Evolutionary conservation across 1,140 invertebrate genomes (phyloP), one percentile per base, ranked within the genome.

Genomic region (Drosophila mayri): DNA sequence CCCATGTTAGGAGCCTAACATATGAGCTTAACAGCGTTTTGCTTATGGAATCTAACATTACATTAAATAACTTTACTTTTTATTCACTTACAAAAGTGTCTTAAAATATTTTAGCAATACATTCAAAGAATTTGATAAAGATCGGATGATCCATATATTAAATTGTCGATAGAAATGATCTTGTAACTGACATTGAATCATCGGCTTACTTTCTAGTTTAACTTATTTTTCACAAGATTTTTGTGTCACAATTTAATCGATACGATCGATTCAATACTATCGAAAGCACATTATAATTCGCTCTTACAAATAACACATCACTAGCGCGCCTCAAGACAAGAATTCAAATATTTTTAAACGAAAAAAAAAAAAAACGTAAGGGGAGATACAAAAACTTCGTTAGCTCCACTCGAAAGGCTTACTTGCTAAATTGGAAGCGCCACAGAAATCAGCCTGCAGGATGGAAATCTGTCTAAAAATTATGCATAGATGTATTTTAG

Each of bases 341-440:
- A 54, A 37, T 37, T 37, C 0, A 3, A 16, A 16, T 11, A 6
- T 54, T 22, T 52, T 8, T 4, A 50, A 49, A 3, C 20, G 2
- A 16, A 30, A 52, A 55, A 22, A 16, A 38, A 55, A 55, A 7
- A n/a, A 55, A 5, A n/a, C n/a, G 20, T 32, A 54, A 38, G 16
- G 18, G 18, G 18, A 8, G 7, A 2, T 16, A 16, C 18, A 22
- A 54, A 37, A 38, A 38, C 9, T 20, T 54, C 2, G 20, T 38
- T 22, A 54, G 18, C 50, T 37, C 20, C 52, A 43, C 43, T 59
- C 38, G 44, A 71, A 67, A 58, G 38, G 49, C 59, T 75, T 75
- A 76, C 28, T 38, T 8, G 57, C 59, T 72, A 38, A 55, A 55
- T 25, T 55, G 52, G 37, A 38, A 38, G 20, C 14, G 20, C 35